phyloP scores from a whole-genome alignment of 2,797 vertebrate genomes.

The Cyprinodon diabolis region DNA sequence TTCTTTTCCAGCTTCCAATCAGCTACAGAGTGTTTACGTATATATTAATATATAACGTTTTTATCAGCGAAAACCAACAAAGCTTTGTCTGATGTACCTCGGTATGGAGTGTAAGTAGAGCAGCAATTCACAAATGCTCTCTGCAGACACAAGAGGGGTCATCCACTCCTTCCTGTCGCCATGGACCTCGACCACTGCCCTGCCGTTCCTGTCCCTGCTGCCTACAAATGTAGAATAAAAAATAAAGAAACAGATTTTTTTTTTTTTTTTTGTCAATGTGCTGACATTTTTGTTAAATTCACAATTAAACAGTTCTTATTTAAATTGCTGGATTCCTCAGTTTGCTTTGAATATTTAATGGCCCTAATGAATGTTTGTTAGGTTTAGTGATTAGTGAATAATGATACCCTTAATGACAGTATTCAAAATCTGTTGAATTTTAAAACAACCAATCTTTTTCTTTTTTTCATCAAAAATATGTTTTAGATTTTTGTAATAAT shows the following conservation, averaged over 20 bases:
- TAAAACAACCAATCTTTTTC: not conserved
- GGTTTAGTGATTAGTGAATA: not conserved
- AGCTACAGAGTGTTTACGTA: not conserved
- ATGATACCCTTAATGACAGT: not conserved
- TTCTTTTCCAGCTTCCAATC: not conserved
- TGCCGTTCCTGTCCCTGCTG: constrained; percentile 86
- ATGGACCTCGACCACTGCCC: constrained; percentile 88
- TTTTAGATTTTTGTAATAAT: not conserved
- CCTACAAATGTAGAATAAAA: constrained; percentile 73
- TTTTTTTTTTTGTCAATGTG: not conserved
- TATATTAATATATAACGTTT: not conserved
- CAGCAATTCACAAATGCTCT: constrained; percentile 81
- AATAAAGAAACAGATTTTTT: not conserved
- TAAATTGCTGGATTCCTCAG: not conserved
- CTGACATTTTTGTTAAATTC: not conserved
- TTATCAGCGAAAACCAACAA: not conserved
- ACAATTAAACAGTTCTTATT: not conserved
- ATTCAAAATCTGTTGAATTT: not conserved
- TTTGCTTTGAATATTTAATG: not conserved
- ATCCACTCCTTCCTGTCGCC: constrained; percentile 80
- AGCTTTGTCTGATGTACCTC: constrained; percentile 77
- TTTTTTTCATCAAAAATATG: not conserved
- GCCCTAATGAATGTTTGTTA: no score
- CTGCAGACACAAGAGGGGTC: constrained; percentile 72
- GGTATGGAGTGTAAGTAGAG: constrained; percentile 86